Evolutionary conservation across 2,113 vertebrate species (phyloP).

Genomic region (Alethe castanea): DNA sequence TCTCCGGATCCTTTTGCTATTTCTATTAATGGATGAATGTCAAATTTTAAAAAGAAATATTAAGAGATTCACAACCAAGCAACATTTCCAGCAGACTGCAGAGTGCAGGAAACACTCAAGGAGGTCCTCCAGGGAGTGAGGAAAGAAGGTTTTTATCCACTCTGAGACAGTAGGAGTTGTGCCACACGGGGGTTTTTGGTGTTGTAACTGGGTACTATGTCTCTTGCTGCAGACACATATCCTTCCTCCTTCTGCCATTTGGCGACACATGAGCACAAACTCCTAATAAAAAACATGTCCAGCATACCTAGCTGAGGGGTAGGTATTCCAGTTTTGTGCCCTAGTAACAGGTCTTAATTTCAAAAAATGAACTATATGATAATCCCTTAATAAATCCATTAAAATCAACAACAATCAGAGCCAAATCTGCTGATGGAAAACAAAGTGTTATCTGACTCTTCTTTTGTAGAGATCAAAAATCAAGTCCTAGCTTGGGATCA

Average conservation of each 20-base stretch:
- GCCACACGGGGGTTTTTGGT: rapidly evolving
- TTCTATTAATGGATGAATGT: background rate
- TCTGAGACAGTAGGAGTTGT: background rate
- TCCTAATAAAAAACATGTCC: background rate
- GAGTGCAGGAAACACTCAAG: background rate
- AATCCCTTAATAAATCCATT: background rate
- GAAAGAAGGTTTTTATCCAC: background rate
- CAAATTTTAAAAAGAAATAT: background rate
- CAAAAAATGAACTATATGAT: background rate
- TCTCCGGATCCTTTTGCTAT: background rate
- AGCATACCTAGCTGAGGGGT: background rate
- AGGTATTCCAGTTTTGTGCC: background rate
- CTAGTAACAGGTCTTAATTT: background rate
- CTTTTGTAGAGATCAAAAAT: background rate
- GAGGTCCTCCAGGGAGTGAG: background rate
- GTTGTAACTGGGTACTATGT: background rate
- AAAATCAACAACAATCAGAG: background rate
- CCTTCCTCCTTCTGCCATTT: background rate
- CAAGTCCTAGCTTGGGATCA: background rate
- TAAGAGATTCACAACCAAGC: background rate
- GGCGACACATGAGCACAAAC: background rate
- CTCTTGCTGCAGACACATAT: background rate
- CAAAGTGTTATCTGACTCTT: background rate
- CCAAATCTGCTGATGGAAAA: background rate
- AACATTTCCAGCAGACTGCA: background rate